Evolutionary conservation across 2,113 vertebrate species (phyloP), one percentile per base, ranked within the genome.

Genomic region (Brachyistius frenatus): DNA sequence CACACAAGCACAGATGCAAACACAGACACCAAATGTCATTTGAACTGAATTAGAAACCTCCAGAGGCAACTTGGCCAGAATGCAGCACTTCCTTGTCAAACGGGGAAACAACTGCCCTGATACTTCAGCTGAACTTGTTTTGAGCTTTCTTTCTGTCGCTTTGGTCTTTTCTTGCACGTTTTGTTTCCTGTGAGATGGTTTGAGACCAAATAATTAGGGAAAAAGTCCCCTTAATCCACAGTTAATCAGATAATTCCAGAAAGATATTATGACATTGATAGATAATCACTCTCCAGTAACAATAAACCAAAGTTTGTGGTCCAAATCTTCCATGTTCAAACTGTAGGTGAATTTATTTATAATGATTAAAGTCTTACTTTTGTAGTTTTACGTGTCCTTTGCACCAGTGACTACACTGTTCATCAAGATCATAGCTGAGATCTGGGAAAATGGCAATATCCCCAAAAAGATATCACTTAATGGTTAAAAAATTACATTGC

Each of bases 21-120:
- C 63, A 67, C 23, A 70, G 16, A 83, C 8, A 44, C 54, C 60
- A 81, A 75, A 80, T 72, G 73, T 75, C 65, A 67, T 60, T 60
- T 50, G 32, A 72, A 49, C 62, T 76, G 37, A 76, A 58, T 73
- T 36, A 70, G 60, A 84, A 49, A 66, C 62, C 62, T 68, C 66
- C 2, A 61, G 44, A 58, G 58, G 60, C 76, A 35, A 66, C 65
- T 63, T 49, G 54, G 71, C 56, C 46, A 23, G 5, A 63, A 41
- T 46, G 44, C 4, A 65, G 52, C 32, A 46, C 68, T 47, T 66
- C 67, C 64, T 77, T 46, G 1, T 23, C 23, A 23, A 23, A 77
- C 49, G 37, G 30, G 31, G 55, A 7, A 77, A 3, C 50, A n/a
- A 70, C 67, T 15, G 65, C 64, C 39, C 65, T 53, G 46, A 64